Conservation (phyloP, 1,140 invertebrate species). For the Wiebesia pumilae region DNA sequence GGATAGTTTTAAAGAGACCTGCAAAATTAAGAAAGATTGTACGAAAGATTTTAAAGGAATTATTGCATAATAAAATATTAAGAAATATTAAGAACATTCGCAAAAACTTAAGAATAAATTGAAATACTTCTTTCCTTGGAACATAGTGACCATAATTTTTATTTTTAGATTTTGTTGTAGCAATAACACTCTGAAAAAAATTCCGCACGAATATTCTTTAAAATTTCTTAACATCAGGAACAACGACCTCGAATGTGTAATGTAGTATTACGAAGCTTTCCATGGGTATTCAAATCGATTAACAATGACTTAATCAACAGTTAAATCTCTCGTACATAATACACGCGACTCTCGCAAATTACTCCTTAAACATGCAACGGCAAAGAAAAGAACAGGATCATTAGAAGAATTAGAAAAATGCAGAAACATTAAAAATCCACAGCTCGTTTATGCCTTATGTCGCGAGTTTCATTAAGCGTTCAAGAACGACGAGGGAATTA, state of each 20-base stretch:
- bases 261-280: too few relatives aligned
- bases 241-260: neutral
- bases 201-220: neutral
- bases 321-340: neutral
- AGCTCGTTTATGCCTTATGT: neutral
- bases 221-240: neutral
- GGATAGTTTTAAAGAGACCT: neutral
- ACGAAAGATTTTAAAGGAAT: neutral
- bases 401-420: neutral
- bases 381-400: neutral
- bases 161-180: neutral
- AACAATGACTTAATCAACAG: slow-evolving; percentile 5
- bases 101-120: neutral
- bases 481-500: neutral
- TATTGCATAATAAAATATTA: neutral
- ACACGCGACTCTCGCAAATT: neutral
- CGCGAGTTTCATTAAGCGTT: neutral
- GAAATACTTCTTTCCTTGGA: neutral
- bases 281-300: slow-evolving; percentile 15
- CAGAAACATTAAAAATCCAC: neutral
- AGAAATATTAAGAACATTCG: neutral
- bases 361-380: neutral
- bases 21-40: neutral
- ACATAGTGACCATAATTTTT: neutral
- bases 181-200: neutral